A percentile compares a stretch with the other conserved stretches of the same genome.
Conservation (phyloP, 2,888 invertebrate genomes). For the Tenthredo amoena region DNA sequence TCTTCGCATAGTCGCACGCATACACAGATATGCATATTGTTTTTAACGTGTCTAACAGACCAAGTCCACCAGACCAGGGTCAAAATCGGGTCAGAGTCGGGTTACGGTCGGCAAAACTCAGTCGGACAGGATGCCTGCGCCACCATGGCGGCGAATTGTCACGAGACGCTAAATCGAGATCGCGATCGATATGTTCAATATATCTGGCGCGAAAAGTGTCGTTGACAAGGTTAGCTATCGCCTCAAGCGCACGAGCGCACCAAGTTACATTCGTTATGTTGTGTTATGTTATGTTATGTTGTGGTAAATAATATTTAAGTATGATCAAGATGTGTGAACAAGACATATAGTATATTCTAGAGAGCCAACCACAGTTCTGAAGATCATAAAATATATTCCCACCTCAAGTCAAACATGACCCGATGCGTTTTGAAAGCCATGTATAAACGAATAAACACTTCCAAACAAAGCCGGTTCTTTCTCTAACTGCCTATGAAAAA, state of each 20-base stretch:
- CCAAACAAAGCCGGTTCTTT: neutral
- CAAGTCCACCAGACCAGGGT: no score
- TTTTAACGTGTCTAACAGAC: no score
- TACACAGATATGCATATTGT: no score
- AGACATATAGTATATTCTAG: neutral
- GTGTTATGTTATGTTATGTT: neutral
- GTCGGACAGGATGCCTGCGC: no score
- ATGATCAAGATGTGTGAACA: neutral
- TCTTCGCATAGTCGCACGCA: no score
- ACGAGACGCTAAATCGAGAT: neutral
- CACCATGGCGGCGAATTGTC: no score
- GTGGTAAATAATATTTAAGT: neutral
- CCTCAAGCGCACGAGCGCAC: neutral
- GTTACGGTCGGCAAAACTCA: no score
- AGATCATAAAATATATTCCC: neutral
- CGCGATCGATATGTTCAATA: neutral
- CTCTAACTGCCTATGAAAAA: neutral
- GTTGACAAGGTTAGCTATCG: neutral
- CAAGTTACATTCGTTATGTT: neutral
- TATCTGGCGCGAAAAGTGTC: constrained; percentile 7
- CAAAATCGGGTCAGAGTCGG: no score
- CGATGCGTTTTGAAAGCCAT: neutral
- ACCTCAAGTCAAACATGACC: neutral
- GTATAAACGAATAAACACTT: neutral
- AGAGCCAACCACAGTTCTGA: neutral